Percentiles rank a stretch among this genome's conserved stretches.
These are phyloP conservation scores for Sebastes diploproa DNA, from an alignment of 2,797 vertebrate genomes.

Conservation along the genomic window DNA sequence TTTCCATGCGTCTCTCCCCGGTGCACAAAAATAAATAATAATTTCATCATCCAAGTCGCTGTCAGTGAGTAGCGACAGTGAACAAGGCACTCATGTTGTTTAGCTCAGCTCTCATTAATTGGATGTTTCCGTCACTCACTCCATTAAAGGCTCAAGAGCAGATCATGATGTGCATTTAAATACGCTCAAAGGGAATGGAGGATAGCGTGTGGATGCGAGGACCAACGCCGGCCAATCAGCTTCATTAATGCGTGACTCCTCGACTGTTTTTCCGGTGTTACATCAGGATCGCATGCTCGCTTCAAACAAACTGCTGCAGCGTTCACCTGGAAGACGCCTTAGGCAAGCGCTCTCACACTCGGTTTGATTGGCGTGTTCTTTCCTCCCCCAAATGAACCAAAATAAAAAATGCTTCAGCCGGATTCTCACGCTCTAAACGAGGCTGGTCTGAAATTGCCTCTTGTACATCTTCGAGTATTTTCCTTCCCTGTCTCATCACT, in stretches of 20 bases:
- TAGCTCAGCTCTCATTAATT: conserved; percentile 54
- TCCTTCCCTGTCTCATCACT: conserved; percentile 32
- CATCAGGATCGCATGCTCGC: conserved; percentile 62
- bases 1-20: not conserved
- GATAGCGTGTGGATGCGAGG: not conserved
- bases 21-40: conserved; percentile 29
- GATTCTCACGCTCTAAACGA: conserved; percentile 51
- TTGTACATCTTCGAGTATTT: conserved; percentile 21
- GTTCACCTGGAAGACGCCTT: conserved; percentile 77
- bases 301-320: conserved; percentile 73
- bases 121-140: conserved; percentile 46
- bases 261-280: conserved; percentile 59
- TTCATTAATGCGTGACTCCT: conserved; percentile 52
- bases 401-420: conserved; percentile 42
- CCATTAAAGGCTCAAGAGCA: conserved; percentile 30
- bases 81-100: conserved; percentile 40
- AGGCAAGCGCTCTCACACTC: conserved; percentile 72
- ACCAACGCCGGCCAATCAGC: conserved; percentile 39
- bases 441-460: conserved; percentile 34
- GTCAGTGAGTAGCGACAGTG: conserved; percentile 27
- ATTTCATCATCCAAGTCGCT: conserved; percentile 64
- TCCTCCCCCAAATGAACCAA: conserved; percentile 62
- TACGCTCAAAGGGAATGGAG: conserved; percentile 22
- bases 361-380: conserved; percentile 67
- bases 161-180: conserved; percentile 46